A percentile compares a stretch with the other conserved stretches of the same genome.
These are phyloP conservation scores for Porites australiensis DNA, from an alignment of 64 coral and sea anemone genomes.

Conservation along the genomic window DNA sequence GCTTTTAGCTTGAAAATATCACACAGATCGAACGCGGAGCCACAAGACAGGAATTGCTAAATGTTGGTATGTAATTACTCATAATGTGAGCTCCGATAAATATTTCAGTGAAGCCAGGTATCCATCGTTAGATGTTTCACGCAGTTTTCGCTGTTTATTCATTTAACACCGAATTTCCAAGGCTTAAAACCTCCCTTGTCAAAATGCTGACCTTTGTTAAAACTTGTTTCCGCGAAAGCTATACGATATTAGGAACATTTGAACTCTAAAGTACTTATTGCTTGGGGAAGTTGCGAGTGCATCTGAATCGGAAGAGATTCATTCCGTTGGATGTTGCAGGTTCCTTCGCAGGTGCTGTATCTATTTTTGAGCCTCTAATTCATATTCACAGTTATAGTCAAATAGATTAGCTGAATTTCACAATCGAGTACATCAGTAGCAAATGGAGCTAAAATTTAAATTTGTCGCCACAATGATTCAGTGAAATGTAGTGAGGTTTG, in stretches of 20 bases:
- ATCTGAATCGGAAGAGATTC: neutral
- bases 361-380: neutral
- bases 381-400: no score
- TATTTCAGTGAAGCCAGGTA: neutral
- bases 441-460: no score
- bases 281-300: neutral
- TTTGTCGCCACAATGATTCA: no score
- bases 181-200: neutral
- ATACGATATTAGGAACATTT: neutral
- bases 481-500: no score
- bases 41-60: neutral
- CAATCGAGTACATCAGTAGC: no score
- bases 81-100: no score
- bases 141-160: neutral
- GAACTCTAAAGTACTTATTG: neutral
- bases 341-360: neutral
- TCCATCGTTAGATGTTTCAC: neutral
- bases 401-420: no score
- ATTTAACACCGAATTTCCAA: neutral
- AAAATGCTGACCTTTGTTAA: neutral
- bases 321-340: slow-evolving; percentile 6
- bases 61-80: no score
- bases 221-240: neutral
- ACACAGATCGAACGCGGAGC: neutral
- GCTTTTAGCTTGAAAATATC: no score